phyloP scores from a whole-genome alignment of 2,797 vertebrate genomes.

The Cynopterus sphinx region DNA sequence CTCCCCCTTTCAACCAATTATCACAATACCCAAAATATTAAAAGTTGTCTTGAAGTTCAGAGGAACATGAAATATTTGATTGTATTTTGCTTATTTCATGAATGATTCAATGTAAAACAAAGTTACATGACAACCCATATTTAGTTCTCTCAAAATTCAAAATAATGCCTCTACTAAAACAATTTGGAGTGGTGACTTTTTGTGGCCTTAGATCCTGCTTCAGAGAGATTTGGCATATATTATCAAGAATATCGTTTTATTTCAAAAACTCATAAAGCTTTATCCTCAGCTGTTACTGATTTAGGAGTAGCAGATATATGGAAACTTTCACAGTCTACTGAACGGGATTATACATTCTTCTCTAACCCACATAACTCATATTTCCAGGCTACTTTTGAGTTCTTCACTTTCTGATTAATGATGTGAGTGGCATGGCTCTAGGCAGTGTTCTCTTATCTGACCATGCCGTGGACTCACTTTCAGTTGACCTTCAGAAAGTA shows the following conservation, averaged over 20 bases:
- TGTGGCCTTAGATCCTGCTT: conserved; percentile 56
- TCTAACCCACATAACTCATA: conserved; percentile 63
- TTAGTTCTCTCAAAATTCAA: conserved; percentile 47
- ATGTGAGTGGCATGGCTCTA: conserved; percentile 57
- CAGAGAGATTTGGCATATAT: conserved; percentile 56
- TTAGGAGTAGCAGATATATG: conserved; percentile 69
- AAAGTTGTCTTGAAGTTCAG: background rate
- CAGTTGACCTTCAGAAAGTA: conserved; percentile 64
- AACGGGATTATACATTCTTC: conserved; percentile 64
- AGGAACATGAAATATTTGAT: background rate
- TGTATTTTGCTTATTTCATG: conserved; percentile 17
- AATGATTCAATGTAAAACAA: conserved; percentile 26
- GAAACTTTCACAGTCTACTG: conserved; percentile 73
- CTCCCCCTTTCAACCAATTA: background rate
- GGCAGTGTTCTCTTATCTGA: conserved; percentile 64
- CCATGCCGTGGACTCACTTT: conserved; percentile 61
- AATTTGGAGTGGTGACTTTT: conserved; percentile 52
- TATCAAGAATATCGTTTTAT: conserved; percentile 66
- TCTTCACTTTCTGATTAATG: conserved; percentile 75
- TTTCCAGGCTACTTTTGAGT: conserved; percentile 56
- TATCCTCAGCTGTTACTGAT: conserved; percentile 65
- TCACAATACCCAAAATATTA: background rate
- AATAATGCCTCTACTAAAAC: conserved; percentile 51
- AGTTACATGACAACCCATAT: conserved; percentile 34
- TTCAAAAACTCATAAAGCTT: conserved; percentile 67